These are phyloP conservation scores for Megaceryle torquata DNA, from an alignment of 2,113 vertebrate species.

Conservation along the genomic window DNA sequence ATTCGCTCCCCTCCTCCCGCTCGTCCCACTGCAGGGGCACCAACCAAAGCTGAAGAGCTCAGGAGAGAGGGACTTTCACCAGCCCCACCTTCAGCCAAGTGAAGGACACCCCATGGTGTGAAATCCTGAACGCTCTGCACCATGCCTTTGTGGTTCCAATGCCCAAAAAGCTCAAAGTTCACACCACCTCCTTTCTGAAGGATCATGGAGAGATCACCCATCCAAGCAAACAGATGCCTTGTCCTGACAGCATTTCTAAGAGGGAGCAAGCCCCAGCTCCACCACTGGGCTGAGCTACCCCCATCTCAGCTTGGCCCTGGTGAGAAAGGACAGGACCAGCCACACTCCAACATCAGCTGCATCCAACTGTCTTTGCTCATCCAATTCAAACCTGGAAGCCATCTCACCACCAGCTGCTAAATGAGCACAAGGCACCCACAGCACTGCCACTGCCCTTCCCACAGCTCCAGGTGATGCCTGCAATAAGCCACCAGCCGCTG, in stretches of 20 bases:
- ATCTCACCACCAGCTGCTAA: not conserved
- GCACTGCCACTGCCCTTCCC: not conserved
- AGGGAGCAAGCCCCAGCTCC: not conserved
- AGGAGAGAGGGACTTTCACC: accelerated
- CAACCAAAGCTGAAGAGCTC: accelerated
- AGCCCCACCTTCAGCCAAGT: accelerated
- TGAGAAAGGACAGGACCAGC: not conserved
- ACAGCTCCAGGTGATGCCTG: not conserved
- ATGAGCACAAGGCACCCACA: accelerated
- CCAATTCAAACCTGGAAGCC: not conserved
- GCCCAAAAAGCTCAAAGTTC: not conserved
- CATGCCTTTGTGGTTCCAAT: accelerated
- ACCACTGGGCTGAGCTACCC: not conserved
- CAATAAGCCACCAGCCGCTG: not conserved
- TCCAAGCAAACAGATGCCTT: not conserved
- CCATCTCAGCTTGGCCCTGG: not conserved
- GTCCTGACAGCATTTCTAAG: not conserved
- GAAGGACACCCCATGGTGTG: accelerated
- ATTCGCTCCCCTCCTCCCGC: not conserved
- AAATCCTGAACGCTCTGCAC: not conserved
- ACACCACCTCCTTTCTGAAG: not conserved
- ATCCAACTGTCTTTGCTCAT: not conserved
- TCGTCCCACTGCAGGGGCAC: not conserved
- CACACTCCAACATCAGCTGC: not conserved
- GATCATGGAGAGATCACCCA: not conserved